Percentiles rank a stretch among this genome's conserved stretches.
These are phyloP conservation scores for Cherax destructor DNA, from an alignment of 1,140 invertebrate genomes.

Conservation along the genomic window DNA sequence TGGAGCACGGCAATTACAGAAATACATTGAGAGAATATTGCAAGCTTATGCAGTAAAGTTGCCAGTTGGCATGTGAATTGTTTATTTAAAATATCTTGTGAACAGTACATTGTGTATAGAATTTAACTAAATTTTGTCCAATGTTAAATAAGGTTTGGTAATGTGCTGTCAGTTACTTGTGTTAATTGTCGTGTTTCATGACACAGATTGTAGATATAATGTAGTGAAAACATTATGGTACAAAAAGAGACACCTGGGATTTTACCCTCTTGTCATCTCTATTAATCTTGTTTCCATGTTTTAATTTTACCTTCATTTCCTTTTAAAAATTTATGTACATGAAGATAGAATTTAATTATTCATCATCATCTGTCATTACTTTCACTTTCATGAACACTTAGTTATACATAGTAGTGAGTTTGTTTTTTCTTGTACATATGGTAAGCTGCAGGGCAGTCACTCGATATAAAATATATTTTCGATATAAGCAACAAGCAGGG, in stretches of 20 bases:
- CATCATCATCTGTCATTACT: conserved; percentile 9
- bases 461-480: conserved; percentile 31
- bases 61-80: background rate
- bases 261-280: conserved; percentile 32
- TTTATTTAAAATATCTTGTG: background rate
- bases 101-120: too few species aligned
- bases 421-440: conserved; percentile 36
- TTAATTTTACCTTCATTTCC: background rate
- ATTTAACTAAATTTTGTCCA: background rate
- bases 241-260: conserved; percentile 39
- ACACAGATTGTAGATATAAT: conserved; percentile 18
- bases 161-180: background rate
- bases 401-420: conserved; percentile 7
- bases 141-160: background rate
- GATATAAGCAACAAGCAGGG: background rate
- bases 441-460: conserved; percentile 14
- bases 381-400: background rate
- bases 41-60: background rate
- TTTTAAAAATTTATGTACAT: background rate
- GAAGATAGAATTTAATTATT: background rate
- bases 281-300: conserved; percentile 8
- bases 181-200: background rate
- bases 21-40: conserved; percentile 13
- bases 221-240: conserved; percentile 62
- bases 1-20: conserved; percentile 9